Percentiles rank a stretch among this genome's conserved stretches.
These are phyloP conservation scores for Luperina nickerlii DNA, from an alignment of 2,888 invertebrate species.

Conservation along the genomic window DNA sequence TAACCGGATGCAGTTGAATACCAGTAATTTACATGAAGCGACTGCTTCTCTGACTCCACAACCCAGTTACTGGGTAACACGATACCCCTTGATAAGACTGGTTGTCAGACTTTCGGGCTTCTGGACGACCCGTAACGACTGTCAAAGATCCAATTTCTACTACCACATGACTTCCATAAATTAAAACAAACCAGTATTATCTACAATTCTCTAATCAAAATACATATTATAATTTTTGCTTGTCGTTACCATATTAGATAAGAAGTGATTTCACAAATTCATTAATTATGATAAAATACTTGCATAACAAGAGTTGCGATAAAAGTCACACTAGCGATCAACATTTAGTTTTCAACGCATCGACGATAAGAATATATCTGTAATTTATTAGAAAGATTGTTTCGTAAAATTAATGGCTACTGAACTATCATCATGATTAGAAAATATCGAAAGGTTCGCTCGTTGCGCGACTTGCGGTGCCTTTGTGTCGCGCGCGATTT, in stretches of 20 bases:
- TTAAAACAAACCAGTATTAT: too few species aligned
- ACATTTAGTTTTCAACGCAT: constrained; percentile 44
- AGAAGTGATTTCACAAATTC: constrained; percentile 44
- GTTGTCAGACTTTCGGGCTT: not conserved
- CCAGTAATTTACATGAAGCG: not conserved
- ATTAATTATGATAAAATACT: constrained; percentile 56
- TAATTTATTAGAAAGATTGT: constrained; percentile 23
- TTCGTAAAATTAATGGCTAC: constrained; percentile 44
- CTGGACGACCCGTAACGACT: too few species aligned
- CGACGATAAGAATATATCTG: constrained; percentile 38
- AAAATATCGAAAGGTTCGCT: constrained; percentile 2
- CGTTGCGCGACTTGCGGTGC: too few species aligned
- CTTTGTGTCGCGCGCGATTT: too few species aligned
- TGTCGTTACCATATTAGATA: constrained; percentile 45
- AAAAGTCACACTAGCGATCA: constrained; percentile 26
- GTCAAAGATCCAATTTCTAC: too few species aligned
- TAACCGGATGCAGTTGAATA: not conserved
- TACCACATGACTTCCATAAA: too few species aligned
- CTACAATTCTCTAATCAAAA: too few species aligned
- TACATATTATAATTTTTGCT: not conserved
- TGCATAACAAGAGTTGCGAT: constrained; percentile 45
- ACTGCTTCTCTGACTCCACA: not conserved
- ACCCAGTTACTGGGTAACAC: not conserved
- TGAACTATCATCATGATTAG: constrained; percentile 26
- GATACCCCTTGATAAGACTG: not conserved